These are phyloP conservation scores for Epistrophella euchroma DNA, from an alignment of 2,888 invertebrate species.

Conservation along the genomic window DNA sequence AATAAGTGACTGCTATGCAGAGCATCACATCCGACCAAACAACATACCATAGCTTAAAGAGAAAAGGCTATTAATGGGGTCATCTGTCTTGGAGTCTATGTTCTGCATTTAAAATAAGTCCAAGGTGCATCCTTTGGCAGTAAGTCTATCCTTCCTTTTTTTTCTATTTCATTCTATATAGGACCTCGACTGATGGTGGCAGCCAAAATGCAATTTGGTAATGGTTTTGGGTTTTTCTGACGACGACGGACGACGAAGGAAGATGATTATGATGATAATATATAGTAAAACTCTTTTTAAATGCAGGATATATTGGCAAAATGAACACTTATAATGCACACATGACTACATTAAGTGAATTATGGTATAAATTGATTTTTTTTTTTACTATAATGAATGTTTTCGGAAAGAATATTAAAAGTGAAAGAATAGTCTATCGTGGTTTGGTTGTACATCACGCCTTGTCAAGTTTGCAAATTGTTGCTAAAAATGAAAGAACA, in stretches of 20 bases:
- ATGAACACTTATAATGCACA: conserved; percentile 51
- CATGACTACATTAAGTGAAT: conserved; percentile 56
- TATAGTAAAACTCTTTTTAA: neutral
- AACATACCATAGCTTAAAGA: conserved; percentile 29
- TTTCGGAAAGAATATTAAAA: conserved; percentile 4
- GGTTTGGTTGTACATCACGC: neutral
- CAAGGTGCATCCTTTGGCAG: conserved; percentile 48
- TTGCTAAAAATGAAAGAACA: conserved; percentile 20
- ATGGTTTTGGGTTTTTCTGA: conserved; percentile 7
- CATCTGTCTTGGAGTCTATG: conserved; percentile 69
- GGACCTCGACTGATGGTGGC: neutral
- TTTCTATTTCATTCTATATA: neutral
- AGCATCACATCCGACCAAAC: conserved; percentile 36
- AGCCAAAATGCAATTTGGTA: conserved; percentile 33
- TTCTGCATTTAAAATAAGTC: conserved; percentile 62
- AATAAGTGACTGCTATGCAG: conserved; percentile 34
- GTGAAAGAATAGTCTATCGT: neutral
- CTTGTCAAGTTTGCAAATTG: conserved; percentile 29
- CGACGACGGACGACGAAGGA: neutral
- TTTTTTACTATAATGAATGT: conserved; percentile 66
- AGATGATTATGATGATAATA: neutral
- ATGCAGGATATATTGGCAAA: conserved; percentile 52
- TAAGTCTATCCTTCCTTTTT: conserved; percentile 29
- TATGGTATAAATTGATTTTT: conserved; percentile 50
- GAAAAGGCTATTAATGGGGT: conserved; percentile 66